Percentiles rank a stretch among this genome's conserved stretches.
Evolutionary conservation across 2,113 vertebrate genomes (phyloP).

Genomic region (Candoia aspera): DNA sequence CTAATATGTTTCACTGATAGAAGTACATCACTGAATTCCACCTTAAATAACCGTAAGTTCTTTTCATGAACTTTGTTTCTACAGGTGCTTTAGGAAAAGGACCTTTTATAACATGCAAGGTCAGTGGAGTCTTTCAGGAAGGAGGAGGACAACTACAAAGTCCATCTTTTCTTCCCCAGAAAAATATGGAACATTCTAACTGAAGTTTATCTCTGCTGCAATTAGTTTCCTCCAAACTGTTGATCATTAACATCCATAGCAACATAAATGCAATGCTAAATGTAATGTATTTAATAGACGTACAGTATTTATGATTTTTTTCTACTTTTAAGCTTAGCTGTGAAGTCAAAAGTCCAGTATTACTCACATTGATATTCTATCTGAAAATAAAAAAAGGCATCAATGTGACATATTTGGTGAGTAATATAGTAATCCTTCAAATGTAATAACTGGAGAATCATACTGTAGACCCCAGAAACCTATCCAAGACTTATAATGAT

Average conservation of each 20-base stretch:
- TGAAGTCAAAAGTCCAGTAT: slow-evolving; percentile 19
- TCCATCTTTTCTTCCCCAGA: slow-evolving; percentile 9
- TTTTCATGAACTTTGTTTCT: slow-evolving; percentile 55
- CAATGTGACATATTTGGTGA: not conserved
- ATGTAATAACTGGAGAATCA: not conserved
- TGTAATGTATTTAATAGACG: not conserved
- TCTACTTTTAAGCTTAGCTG: not conserved
- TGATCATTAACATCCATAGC: slow-evolving; percentile 5
- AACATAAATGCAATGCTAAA: slow-evolving; percentile 6
- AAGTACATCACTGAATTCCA: not conserved
- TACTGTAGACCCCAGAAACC: not conserved
- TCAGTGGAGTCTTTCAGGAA: not conserved
- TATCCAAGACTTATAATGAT: not conserved
- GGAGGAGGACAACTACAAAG: not conserved
- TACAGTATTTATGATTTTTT: slow-evolving; percentile 9
- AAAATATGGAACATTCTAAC: slow-evolving; percentile 3
- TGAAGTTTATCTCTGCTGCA: not conserved
- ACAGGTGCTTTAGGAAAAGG: slow-evolving; percentile 58
- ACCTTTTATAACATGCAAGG: slow-evolving; percentile 33
- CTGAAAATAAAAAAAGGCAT: not conserved
- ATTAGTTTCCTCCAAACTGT: not conserved
- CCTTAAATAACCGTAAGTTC: not conserved
- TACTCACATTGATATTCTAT: not conserved
- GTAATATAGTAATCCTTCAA: not conserved
- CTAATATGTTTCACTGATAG: not conserved